phyloP scores from a whole-genome alignment of 2,113 vertebrate genomes.

The Dryoscopus gambensis region DNA sequence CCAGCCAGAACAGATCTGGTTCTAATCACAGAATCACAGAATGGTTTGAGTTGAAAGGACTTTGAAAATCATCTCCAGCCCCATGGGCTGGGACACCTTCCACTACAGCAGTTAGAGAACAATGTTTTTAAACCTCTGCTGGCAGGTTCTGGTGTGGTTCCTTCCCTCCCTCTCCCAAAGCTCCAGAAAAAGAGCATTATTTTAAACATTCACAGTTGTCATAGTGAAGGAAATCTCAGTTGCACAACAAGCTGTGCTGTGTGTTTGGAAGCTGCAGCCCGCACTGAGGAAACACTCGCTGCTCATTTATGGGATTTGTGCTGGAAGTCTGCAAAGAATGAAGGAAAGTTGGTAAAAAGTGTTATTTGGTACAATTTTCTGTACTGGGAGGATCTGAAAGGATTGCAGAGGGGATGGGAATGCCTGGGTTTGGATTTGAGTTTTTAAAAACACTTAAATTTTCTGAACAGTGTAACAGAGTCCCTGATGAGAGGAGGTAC shows the following conservation, averaged over 20 bases:
- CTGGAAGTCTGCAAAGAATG: not conserved
- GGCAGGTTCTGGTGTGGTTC: not conserved
- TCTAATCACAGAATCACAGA: not conserved
- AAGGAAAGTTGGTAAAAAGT: not conserved
- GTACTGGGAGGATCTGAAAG: not conserved
- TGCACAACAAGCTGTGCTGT: not conserved
- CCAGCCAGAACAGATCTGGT: not conserved
- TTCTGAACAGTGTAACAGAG: slow-evolving; percentile 82
- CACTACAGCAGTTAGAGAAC: not conserved
- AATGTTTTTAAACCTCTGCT: not conserved
- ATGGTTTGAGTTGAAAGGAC: not conserved
- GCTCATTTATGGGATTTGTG: not conserved
- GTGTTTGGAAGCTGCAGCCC: not conserved
- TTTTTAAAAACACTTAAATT: not conserved
- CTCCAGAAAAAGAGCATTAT: slow-evolving; percentile 30
- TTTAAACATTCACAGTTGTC: slow-evolving; percentile 31
- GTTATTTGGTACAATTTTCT: fast-evolving
- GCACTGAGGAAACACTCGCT: not conserved
- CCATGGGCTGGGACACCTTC: not conserved
- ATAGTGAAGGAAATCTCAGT: slow-evolving; percentile 11
- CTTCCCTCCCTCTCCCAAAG: not conserved
- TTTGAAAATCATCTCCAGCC: not conserved
- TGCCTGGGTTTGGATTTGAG: not conserved
- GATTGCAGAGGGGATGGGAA: not conserved
- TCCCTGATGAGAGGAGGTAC: slow-evolving; percentile 89